These are phyloP conservation scores for Alces alces DNA, from an alignment of 2,113 vertebrate species.

Conservation along the genomic window DNA sequence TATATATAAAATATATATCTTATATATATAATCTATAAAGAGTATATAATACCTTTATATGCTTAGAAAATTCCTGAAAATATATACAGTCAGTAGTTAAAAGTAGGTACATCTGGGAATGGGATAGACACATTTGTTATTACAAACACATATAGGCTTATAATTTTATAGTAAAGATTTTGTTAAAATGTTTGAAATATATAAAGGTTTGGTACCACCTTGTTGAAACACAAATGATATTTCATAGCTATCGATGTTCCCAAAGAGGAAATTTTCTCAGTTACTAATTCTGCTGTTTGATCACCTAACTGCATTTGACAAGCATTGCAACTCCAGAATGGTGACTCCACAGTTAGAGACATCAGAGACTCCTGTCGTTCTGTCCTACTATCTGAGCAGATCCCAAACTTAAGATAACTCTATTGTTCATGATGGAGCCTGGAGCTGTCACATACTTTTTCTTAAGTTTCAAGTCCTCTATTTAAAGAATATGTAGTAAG, in stretches of 20 bases:
- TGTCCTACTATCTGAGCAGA: background rate
- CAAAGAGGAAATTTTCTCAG: background rate
- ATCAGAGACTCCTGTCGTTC: background rate
- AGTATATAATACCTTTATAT: background rate
- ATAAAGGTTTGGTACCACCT: background rate
- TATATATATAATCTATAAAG: background rate
- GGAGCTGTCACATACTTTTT: background rate
- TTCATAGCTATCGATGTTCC: background rate
- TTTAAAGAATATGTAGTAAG: background rate
- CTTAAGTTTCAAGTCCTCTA: background rate
- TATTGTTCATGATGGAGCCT: rapidly evolving
- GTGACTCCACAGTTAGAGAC: too few relatives aligned
- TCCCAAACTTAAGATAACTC: background rate
- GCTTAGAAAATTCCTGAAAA: background rate
- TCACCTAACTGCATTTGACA: background rate
- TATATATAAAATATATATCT: background rate
- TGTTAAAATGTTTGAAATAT: background rate
- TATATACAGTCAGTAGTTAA: background rate
- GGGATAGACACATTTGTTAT: background rate
- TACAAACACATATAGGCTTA: background rate
- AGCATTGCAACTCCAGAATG: rapidly evolving
- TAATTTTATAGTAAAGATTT: background rate
- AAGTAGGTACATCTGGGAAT: background rate
- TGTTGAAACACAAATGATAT: background rate
- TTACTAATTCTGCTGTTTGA: background rate